Evolutionary conservation across 2,113 vertebrate genomes (phyloP).

Genomic region (Benitochromis conjunctus): DNA sequence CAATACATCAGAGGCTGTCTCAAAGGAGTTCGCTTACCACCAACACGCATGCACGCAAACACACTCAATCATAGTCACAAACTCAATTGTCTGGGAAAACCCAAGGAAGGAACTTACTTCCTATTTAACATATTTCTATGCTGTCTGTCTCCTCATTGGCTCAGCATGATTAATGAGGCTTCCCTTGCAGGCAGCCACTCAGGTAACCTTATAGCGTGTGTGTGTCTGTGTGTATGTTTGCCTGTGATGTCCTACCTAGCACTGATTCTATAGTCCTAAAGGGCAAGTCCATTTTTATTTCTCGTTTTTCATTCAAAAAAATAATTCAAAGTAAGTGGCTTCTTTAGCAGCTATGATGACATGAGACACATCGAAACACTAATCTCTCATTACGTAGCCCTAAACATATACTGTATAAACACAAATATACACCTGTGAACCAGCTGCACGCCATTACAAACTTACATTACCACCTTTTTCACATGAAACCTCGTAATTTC

Average conservation of each 20-base stretch:
- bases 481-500: neutral
- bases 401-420: neutral
- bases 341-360: neutral
- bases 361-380: neutral
- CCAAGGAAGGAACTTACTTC: constrained; percentile 58
- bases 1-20: constrained; percentile 18
- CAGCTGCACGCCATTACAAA: neutral
- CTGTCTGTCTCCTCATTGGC: constrained; percentile 47
- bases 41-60: constrained; percentile 29
- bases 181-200: neutral
- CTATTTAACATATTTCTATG: constrained; percentile 43
- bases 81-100: constrained; percentile 43
- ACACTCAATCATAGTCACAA: constrained; percentile 49
- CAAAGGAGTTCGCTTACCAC: constrained; percentile 18
- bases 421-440: neutral
- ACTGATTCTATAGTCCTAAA: neutral
- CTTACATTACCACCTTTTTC: neutral
- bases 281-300: neutral
- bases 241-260: neutral
- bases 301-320: neutral
- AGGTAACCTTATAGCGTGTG: neutral
- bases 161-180: constrained; percentile 50
- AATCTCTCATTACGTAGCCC: neutral
- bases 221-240: neutral
- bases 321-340: neutral